A percentile compares a stretch with the other conserved stretches of the same genome.
phyloP scores from a whole-genome alignment of 2,113 vertebrate species.

The Mesitornis unicolor region DNA sequence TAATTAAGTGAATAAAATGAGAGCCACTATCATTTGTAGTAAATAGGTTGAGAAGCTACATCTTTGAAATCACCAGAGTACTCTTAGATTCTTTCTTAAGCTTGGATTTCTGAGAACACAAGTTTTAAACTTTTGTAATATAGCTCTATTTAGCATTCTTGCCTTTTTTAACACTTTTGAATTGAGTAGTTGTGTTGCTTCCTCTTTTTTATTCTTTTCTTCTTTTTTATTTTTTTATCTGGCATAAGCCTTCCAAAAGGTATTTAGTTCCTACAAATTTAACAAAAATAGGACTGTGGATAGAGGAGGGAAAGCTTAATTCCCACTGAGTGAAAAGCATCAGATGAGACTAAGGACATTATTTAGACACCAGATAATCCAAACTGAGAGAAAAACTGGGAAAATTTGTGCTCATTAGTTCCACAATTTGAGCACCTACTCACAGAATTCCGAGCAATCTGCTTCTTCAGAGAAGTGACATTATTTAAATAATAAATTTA shows the following conservation, averaged over 20 bases:
- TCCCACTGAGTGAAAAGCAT: neutral
- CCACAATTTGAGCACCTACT: neutral
- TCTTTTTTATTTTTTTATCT: neutral
- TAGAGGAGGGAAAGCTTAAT: neutral
- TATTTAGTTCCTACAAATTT: neutral
- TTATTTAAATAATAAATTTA: neutral
- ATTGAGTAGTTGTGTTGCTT: neutral
- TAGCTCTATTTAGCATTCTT: neutral
- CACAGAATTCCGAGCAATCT: neutral
- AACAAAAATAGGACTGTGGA: neutral
- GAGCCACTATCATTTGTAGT: neutral
- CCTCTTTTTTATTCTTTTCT: rapidly evolving
- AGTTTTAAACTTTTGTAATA: neutral
- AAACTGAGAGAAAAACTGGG: neutral
- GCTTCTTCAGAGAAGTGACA: neutral
- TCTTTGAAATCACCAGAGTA: neutral
- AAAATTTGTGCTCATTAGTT: neutral
- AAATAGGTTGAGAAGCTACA: neutral
- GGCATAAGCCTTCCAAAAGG: neutral
- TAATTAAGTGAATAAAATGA: neutral
- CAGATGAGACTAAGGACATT: neutral
- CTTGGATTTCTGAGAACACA: neutral
- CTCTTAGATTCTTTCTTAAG: neutral
- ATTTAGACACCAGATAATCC: neutral
- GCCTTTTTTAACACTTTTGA: neutral